Evolutionary conservation across 1,140 invertebrate genomes (phyloP), one percentile per base, ranked within the genome.

Genomic region (Drosophila yakuba): DNA sequence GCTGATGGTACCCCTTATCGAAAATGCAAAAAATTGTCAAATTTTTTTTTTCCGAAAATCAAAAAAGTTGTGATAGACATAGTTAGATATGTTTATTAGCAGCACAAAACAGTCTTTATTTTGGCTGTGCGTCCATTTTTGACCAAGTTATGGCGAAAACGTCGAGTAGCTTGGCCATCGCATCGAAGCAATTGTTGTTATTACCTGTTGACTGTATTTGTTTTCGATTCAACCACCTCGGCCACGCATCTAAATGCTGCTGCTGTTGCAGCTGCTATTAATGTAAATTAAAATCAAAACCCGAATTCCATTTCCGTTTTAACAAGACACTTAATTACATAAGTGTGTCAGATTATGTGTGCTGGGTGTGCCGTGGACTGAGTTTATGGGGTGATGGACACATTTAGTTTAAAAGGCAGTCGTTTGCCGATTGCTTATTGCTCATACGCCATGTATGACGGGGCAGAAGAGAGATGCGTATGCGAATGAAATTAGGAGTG

Each of bases 271-370:
- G 75, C 57, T 78, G 80, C 83, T 88, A 89, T 88, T 88, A 88
- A 88, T 88, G 84, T 74, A 89, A 88, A 88, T 88, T 77, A 83
- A 89, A 89, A 75, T 78, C 84, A 83, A 77, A 83, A 79, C 76
- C 79, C 68, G 79, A 86, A 88, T 88, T 83, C 83, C 83, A 88
- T 89, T 89, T 80, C 84, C 83, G 84, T 71, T 77, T 71, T 67
- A 88, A 77, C 79, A 77, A 76, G 83, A 80, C 76, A 78, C 84
- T 83, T 89, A 88, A 88, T 88, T 88, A 72, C 79, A 80, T 74
- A 80, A 89, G 66, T 78, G 74, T 64, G 67, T 78, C 76, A 88
- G 52, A 20, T 11, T 17, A 20, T 4, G 1, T 36, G 35, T 23
- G 20, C 36, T 38, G 36, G 54, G n/a, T 11, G 10, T 10, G 8